phyloP scores from a whole-genome alignment of 2,113 vertebrate genomes.

The Potamarius usumacintae region DNA sequence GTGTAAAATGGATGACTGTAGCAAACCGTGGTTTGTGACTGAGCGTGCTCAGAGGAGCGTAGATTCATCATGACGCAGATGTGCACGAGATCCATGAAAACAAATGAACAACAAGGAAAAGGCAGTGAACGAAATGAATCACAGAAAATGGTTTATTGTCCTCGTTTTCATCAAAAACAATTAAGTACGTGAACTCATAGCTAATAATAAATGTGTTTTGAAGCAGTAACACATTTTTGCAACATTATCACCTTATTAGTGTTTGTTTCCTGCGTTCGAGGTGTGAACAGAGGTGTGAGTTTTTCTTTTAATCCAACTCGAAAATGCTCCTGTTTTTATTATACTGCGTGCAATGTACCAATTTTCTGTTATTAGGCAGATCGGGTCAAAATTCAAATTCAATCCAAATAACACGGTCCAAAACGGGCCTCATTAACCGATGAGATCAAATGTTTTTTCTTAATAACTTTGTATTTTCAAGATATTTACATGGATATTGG shows the following conservation, averaged over 20 bases:
- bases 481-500: too few relatives aligned
- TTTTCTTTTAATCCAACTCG: too few relatives aligned
- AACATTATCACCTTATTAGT: not conserved
- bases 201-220: not conserved
- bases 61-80: not conserved
- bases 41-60: not conserved
- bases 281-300: not conserved
- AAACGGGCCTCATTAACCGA: too few relatives aligned
- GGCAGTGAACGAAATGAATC: not conserved
- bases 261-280: not conserved
- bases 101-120: not conserved
- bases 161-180: not conserved
- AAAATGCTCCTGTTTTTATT: not conserved
- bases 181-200: not conserved
- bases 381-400: too few relatives aligned
- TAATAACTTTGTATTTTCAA: too few relatives aligned
- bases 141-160: not conserved
- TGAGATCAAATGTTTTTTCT: too few relatives aligned
- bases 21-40: not conserved
- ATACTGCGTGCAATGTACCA: too few relatives aligned
- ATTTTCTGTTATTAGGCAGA: too few relatives aligned
- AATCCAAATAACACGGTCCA: too few relatives aligned
- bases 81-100: not conserved
- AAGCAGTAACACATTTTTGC: not conserved
- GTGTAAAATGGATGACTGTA: not conserved